Conservation (phyloP, 2,888 invertebrate genomes). For the Agrochola litura region DNA sequence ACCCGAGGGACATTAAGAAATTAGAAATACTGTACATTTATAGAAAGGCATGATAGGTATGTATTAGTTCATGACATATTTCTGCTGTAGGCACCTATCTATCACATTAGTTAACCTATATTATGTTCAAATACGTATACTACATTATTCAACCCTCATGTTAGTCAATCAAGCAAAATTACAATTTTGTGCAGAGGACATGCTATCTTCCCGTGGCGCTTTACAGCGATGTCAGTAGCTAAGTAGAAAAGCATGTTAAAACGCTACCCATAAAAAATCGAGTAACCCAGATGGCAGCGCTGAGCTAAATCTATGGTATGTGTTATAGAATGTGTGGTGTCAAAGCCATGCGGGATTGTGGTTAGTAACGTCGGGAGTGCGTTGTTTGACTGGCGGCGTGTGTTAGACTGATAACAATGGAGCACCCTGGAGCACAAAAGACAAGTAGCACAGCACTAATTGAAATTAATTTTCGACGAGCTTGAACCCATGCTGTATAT, state of each 20-base stretch:
- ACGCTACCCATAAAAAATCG: conserved; percentile 30
- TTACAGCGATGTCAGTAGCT: conserved; percentile 26
- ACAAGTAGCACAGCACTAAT: conserved; percentile 28
- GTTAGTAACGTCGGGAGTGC: conserved; percentile 28
- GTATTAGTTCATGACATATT: not conserved
- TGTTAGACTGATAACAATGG: conserved; percentile 51
- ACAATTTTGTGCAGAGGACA: conserved; percentile 27
- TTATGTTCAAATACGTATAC: conserved; percentile 13
- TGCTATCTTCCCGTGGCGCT: conserved; percentile 20
- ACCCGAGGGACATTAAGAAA: no score
- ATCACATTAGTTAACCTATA: not conserved
- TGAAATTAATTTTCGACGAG: conserved; percentile 44
- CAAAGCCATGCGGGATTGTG: conserved; percentile 38
- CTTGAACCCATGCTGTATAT: conserved; percentile 7
- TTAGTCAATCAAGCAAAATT: conserved; percentile 43
- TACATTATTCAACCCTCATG: conserved; percentile 32
- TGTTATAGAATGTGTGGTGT: conserved; percentile 39
- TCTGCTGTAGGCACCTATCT: not conserved
- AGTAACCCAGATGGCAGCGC: conserved; percentile 41
- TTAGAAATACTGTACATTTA: no score
- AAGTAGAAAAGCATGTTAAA: conserved; percentile 59
- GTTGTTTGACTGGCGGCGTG: conserved; percentile 35
- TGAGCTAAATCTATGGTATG: conserved; percentile 30
- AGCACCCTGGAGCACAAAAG: conserved; percentile 34
- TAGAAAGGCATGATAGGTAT: not conserved